Evolutionary conservation across 2,888 invertebrate genomes (phyloP), one percentile per base, ranked within the genome.

Genomic region (Thera obeliscata): DNA sequence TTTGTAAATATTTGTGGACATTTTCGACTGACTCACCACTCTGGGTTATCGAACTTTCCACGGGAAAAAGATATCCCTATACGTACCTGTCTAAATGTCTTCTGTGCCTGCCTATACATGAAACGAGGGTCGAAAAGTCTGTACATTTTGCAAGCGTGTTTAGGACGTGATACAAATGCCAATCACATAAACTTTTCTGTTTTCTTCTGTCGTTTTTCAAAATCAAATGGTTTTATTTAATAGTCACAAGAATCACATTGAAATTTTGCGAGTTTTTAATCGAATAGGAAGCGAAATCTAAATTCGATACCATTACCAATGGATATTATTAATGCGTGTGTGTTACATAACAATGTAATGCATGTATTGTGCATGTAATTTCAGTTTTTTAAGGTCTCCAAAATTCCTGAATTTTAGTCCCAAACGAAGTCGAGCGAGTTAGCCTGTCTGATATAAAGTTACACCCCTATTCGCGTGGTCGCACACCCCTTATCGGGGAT

Each of bases 11-110:
- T 75, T 74, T 79, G 83, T 81, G 78, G 80, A 79, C 78, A 22
- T 76, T 81, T 74, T 71, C 81, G 78, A 73, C 79, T 81, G 82
- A 82, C 76, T 82, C 82, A 78, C 75, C 73, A 52, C 64, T 8
- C 33, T 46, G 46, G 61, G 61, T 61, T 61, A 61, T 55, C 48
- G 61, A 61, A 61, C 61, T 55, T 56, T 48, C 35, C 36, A 55
- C 55, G 12, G 46, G 55, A 48, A 61, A 58, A 12, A 46, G 8
- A 52, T 52, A 52, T 52, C 52, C 52, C 22, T 52, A 33, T 52
- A 61, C n/a, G 9, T 9, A 46, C 43, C 41, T 41, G 7, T 7
- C 9, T 46, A 46, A 2, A 46, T 9, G 8, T 46, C 8, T 46
- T 46, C 9, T 1, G 9, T 46, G 1, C 12, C 33, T 61, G 7